Evolutionary conservation across 2,113 vertebrate genomes (phyloP).

Genomic region (Xiphophorus couchianus): DNA sequence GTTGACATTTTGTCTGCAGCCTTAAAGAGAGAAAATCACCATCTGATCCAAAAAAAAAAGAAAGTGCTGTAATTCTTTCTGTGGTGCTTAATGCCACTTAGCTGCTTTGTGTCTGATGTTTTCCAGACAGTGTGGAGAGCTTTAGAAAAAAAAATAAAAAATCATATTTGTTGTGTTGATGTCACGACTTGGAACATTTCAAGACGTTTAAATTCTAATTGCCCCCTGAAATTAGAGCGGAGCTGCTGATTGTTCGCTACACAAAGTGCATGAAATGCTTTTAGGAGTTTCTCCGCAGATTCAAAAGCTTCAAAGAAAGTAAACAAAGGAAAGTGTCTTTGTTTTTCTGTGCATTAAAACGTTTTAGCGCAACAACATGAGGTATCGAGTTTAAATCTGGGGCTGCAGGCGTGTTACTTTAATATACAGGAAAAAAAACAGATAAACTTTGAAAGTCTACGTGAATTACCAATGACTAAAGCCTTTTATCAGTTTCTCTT

Average conservation of each 20-base stretch:
- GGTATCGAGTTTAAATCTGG: not conserved
- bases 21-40: slow-evolving; percentile 1
- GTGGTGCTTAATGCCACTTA: not conserved
- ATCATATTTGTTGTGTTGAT: not conserved
- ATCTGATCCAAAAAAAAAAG: not conserved
- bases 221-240: slow-evolving; percentile 20
- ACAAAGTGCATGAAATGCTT: slow-evolving; percentile 23
- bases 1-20: slow-evolving; percentile 5
- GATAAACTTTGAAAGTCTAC: not conserved
- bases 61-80: not conserved
- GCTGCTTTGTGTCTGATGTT: slow-evolving; percentile 6
- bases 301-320: slow-evolving; percentile 1
- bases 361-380: not conserved
- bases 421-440: not conserved
- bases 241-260: slow-evolving; percentile 14
- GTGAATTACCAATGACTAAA: not conserved
- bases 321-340: not conserved
- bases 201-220: slow-evolving; percentile 20
- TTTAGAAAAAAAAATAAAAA: not conserved
- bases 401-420: not conserved
- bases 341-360: not conserved
- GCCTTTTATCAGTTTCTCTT: not conserved
- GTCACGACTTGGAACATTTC: slow-evolving; percentile 10
- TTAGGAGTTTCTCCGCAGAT: not conserved
- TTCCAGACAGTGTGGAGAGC: not conserved